Conservation (phyloP, 2,888 invertebrate species). For the Meandrusa payeni region DNA sequence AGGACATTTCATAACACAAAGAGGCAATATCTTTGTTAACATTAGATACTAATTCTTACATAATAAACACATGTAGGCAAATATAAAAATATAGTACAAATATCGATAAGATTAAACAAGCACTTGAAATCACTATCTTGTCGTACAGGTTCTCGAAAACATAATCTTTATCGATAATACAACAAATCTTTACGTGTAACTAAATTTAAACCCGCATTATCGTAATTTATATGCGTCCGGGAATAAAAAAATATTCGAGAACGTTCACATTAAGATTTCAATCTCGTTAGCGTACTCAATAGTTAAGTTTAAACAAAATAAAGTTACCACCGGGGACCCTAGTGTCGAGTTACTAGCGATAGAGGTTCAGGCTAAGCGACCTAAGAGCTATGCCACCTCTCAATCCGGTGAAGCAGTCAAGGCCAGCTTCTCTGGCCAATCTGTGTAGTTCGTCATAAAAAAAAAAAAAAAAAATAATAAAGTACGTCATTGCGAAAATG, state of each 20-base stretch:
- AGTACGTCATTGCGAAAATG: conserved; percentile 28
- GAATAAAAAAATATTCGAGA: too few species aligned
- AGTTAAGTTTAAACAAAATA: conserved; percentile 35
- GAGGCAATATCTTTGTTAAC: background rate
- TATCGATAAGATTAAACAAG: conserved; percentile 15
- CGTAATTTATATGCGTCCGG: too few species aligned
- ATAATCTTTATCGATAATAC: conserved; percentile 3
- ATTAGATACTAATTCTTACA: conserved; percentile 6
- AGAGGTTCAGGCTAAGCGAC: too few species aligned
- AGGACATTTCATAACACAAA: conserved; percentile 4
- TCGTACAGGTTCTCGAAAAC: conserved; percentile 6
- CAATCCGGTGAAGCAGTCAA: too few species aligned
- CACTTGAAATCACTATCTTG: conserved; percentile 15
- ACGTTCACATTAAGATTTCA: conserved; percentile 11
- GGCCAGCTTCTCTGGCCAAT: too few species aligned
- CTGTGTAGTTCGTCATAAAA: too few species aligned
- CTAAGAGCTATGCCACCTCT: too few species aligned
- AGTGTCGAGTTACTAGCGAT: too few species aligned
- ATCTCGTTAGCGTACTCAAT: conserved; percentile 23
- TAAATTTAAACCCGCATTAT: too few species aligned
- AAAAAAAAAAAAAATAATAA: too few species aligned
- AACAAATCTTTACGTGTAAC: conserved; percentile 2
- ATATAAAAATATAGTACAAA: conserved; percentile 12
- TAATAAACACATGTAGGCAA: conserved; percentile 1
- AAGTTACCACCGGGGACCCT: too few species aligned